A percentile compares a stretch with the other conserved stretches of the same genome.
phyloP scores from a whole-genome alignment of 1,140 invertebrate genomes.

The Kradibia gibbosae region DNA sequence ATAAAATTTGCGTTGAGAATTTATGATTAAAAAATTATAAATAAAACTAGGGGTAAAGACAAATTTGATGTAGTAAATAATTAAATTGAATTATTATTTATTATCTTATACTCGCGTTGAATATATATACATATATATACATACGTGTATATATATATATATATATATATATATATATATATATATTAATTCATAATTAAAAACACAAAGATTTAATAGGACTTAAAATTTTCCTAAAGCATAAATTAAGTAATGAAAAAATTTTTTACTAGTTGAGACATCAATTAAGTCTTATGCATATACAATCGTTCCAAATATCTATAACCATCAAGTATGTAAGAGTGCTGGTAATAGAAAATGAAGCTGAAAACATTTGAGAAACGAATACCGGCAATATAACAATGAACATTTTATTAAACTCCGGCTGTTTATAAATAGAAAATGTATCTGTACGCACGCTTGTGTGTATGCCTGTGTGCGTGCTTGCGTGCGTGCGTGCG shows the following conservation, averaged over 20 bases:
- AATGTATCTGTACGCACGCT: slow-evolving; percentile 22
- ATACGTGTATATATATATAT: too few species aligned
- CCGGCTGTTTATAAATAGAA: slow-evolving; percentile 27
- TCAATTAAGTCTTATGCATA: background rate
- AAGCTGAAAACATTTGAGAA: slow-evolving; percentile 30
- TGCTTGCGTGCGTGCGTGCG: slow-evolving; percentile 21
- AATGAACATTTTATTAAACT: slow-evolving; percentile 39
- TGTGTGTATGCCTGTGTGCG: slow-evolving; percentile 24
- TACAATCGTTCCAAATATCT: background rate
- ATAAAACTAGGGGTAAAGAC: background rate
- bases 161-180: too few species aligned
- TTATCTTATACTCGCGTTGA: background rate
- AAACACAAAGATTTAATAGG: background rate
- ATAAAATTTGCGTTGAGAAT: background rate
- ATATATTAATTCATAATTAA: too few species aligned
- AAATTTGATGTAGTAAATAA: background rate
- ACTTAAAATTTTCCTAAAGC: background rate
- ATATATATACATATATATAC: too few species aligned
- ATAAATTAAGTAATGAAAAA: background rate
- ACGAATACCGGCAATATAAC: slow-evolving; percentile 40
- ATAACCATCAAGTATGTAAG: too few species aligned
- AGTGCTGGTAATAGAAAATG: background rate
- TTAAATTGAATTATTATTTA: background rate
- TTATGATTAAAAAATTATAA: background rate
- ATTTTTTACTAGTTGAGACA: background rate